Base-by-base conservation (phyloP, 2,113 vertebrate genomes). In the western clawed frog (Xenopus tropicalis) region DNA sequence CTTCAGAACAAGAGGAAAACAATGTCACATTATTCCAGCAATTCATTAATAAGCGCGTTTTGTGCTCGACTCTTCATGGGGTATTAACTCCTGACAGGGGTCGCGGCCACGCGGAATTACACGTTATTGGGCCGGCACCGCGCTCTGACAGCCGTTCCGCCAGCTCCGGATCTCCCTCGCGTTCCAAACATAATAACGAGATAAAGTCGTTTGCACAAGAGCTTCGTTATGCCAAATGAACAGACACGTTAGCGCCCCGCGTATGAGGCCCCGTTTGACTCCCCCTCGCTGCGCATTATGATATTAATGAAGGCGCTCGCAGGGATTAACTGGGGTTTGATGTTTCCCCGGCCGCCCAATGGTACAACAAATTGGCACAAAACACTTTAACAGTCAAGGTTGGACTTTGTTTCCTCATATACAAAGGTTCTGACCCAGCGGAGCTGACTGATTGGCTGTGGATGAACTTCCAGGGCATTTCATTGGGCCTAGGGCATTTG, bases 51-150 rank as follows among this genome's bases (percentile, higher is more conserved):
- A 93, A 90, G 86, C 86, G 80, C 86, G 85, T 90, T 91, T 86
- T 87, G 81, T 85, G 84, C 85, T 89, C 81, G 87, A 63, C 89
- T 92, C 87, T 90, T 90, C 90, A 90, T 90, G 90, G 88, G 90
- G 82, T 85, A 89, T 94, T 94, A 97, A 93, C 90, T 93, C 88
- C 85, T 91, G 86, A 92, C 90, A 87, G 75, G 80, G 91, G 91
- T 92, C 90, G 91, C 80, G 87, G 84, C 90, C 89, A 89, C 87
- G 85, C 91, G 90, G 92, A 94, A 94, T 93, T 90, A 91, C 89
- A 89, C 92, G 93, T 89, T 90, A 87, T 74, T 85, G 65, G 83
- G 86, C 87, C 89, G 90, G 86, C 83, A 85, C 82, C 87, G 85
- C 57, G 82, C 85, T 84, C 85, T 94, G 93, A 92, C 91, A 94